Evolutionary conservation across 2,888 invertebrate species (phyloP).

Genomic region (Phengaris arion): DNA sequence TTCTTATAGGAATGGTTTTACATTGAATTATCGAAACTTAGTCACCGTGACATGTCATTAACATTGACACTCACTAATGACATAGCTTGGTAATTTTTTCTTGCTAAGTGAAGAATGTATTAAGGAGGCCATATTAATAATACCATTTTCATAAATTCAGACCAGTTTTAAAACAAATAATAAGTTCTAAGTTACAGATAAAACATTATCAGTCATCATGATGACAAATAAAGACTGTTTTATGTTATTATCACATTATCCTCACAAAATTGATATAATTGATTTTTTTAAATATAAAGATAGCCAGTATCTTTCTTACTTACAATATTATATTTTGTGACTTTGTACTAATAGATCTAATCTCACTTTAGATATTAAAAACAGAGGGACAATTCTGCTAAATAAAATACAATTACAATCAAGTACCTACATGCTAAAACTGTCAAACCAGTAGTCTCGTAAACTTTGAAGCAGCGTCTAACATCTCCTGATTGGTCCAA

Average conservation of each 20-base stretch:
- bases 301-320: not conserved
- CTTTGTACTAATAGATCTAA: not conserved
- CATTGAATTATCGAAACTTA: no score
- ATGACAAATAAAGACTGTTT: not conserved
- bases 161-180: not conserved
- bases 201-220: not conserved
- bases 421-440: no score
- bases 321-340: not conserved
- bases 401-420: no score
- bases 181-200: not conserved
- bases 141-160: not conserved
- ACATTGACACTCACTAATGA: conserved; percentile 9
- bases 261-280: not conserved
- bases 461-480: no score
- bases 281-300: not conserved
- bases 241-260: not conserved
- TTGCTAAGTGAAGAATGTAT: conserved; percentile 11
- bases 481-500: no score
- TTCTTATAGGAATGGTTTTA: not conserved
- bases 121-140: not conserved
- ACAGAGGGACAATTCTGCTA: not conserved
- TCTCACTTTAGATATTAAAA: not conserved
- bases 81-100: not conserved
- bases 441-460: no score
- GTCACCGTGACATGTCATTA: not conserved